Percentiles rank a stretch among this genome's conserved stretches.
phyloP scores from a whole-genome alignment of 2,888 invertebrate genomes.

The Tortrix viridana region DNA sequence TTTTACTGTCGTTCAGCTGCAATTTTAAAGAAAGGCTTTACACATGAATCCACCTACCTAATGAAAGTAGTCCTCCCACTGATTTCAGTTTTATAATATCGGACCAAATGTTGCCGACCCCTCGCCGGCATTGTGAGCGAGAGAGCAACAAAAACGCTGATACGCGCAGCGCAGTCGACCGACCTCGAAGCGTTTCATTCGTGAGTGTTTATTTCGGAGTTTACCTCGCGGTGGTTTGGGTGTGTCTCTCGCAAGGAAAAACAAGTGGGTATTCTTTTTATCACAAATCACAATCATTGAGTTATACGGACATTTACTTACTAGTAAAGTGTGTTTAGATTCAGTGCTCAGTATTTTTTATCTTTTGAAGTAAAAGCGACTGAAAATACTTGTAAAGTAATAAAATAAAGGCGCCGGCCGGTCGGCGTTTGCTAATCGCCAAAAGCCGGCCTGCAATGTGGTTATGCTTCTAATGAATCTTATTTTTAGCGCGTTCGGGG shows the following conservation, averaged over 20 bases:
- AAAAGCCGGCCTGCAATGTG: slow-evolving; percentile 59
- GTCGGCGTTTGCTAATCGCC: slow-evolving; percentile 53
- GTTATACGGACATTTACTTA: background rate
- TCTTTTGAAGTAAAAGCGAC: background rate
- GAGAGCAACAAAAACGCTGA: slow-evolving; percentile 70
- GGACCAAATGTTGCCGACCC: slow-evolving; percentile 54
- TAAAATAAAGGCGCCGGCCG: slow-evolving; percentile 33
- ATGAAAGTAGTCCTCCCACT: background rate
- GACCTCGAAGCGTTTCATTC: slow-evolving; percentile 61
- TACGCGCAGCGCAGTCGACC: slow-evolving; percentile 61
- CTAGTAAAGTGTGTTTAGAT: slow-evolving; percentile 15
- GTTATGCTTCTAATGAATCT: slow-evolving; percentile 51
- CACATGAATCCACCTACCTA: too few species aligned
- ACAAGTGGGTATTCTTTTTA: slow-evolving; percentile 67
- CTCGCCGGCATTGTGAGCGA: slow-evolving; percentile 58
- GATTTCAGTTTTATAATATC: background rate
- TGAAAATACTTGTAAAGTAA: slow-evolving; percentile 26
- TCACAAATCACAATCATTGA: background rate
- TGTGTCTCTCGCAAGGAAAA: slow-evolving; percentile 63
- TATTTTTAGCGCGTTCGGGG: slow-evolving; percentile 66
- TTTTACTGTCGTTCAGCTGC: too few species aligned
- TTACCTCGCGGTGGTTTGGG: slow-evolving; percentile 66
- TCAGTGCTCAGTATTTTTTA: slow-evolving; percentile 5
- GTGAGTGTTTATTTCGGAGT: slow-evolving; percentile 70
- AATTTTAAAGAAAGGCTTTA: too few species aligned